A percentile compares a stretch with the other conserved stretches of the same genome.
Evolutionary conservation across 2,888 invertebrate species (phyloP).

Genomic region (Drosophila anomalata): DNA sequence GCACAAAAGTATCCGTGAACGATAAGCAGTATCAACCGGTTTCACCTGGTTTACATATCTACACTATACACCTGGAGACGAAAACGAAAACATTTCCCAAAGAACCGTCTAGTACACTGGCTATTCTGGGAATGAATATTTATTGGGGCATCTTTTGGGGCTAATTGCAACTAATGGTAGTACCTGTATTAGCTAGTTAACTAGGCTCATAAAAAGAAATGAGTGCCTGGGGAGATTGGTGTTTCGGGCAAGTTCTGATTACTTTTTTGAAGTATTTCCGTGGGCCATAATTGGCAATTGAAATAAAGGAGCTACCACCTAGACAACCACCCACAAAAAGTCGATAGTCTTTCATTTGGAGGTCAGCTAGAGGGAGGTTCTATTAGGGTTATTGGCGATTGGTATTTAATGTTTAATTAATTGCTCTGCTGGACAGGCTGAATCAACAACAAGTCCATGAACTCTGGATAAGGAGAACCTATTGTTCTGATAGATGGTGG

Average conservation of each 20-base stretch:
- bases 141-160: neutral
- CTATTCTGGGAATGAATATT: neutral
- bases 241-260: neutral
- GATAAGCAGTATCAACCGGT: slow-evolving; percentile 51
- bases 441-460: neutral
- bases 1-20: slow-evolving; percentile 5
- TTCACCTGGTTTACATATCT: slow-evolving; percentile 5
- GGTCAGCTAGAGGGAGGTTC: slow-evolving; percentile 16
- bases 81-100: neutral
- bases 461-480: neutral
- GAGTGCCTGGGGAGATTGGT: neutral
- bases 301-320: neutral
- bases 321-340: slow-evolving; percentile 22
- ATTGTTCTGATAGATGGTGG: neutral
- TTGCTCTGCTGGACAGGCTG: slow-evolving; percentile 4
- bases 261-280: slow-evolving; percentile 17
- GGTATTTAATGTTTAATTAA: slow-evolving; percentile 15
- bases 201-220: neutral
- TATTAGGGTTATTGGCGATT: slow-evolving; percentile 6
- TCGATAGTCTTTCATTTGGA: slow-evolving; percentile 52
- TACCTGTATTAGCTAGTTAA: neutral
- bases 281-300: slow-evolving; percentile 56
- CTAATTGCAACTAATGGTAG: neutral
- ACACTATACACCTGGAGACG: neutral
- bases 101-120: neutral